Evolutionary conservation across 2,113 vertebrate species (phyloP), one percentile per base, ranked within the genome.

Genomic region (Amphiprion ocellaris): DNA sequence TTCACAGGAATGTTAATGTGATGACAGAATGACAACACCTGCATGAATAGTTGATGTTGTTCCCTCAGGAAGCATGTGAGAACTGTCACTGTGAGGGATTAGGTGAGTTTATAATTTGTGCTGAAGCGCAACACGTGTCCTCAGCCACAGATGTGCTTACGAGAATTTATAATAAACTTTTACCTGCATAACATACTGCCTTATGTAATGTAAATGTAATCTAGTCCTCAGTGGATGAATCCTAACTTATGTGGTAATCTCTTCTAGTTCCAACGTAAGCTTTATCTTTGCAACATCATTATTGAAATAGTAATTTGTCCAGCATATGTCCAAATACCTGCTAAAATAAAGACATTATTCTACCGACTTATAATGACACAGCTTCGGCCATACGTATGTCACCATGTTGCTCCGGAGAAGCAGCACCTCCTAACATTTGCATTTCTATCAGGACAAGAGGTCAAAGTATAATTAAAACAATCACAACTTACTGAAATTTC

Each of bases 11-110:
- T 79, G 63, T 67, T 60, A 71, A 84, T 46, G 60, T 63, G 61
- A 73, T 79, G 78, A 85, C 79, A 85, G 75, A 65, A 64, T 70
- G 72, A 77, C 58, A 72, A 53, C 65, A 78, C 66, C 70, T 63
- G 63, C 65, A 76, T 77, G 55, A 84, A 60, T 3, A 59, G 50
- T 60, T 56, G 4, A 52, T 55, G 64, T 19, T 5, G 3, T 72
- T 68, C 47, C 52, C 60, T 23, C 52, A 64, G 47, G 67, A 79
- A 55, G 77, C 63, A 74, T 54, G 54, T 24, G 5, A 54, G 24
- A 74, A 19, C 54, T 26, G 46, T 79, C 61, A 54, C 23, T 49
- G 28, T 0, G 15, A 72, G 12, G n/a, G 66, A 64, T 68, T 54
- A 69, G 41, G 21, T 10, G 55, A 56, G 1, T 67, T 49, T 59